Evolutionary conservation across 2,113 vertebrate species (phyloP).

Genomic region (Salminus brasiliensis): DNA sequence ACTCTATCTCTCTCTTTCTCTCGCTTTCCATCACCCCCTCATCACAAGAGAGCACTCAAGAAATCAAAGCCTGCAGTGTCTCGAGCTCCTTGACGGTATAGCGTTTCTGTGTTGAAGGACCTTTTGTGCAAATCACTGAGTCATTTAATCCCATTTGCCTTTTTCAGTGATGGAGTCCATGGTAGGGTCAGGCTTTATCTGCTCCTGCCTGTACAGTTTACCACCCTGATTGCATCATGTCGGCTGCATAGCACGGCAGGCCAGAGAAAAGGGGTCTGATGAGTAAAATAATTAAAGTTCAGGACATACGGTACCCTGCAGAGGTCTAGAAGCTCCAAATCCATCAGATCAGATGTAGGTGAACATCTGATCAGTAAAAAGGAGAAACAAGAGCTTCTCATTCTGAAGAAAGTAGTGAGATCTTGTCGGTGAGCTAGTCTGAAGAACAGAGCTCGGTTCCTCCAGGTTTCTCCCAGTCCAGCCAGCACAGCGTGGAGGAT

Average conservation of each 20-base stretch:
- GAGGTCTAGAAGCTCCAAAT: no score
- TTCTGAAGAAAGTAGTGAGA: no score
- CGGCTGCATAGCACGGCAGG: background rate
- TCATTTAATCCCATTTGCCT: conserved; percentile 12
- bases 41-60: conserved; percentile 46
- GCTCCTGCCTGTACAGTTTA: background rate
- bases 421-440: no score
- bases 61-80: conserved; percentile 37
- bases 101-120: background rate
- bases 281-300: background rate
- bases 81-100: background rate
- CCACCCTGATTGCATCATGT: background rate
- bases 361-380: no score
- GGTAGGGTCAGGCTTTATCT: background rate
- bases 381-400: no score
- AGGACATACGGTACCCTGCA: no score
- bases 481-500: no score
- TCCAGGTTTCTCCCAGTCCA: no score
- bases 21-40: background rate
- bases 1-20: background rate
- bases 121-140: background rate
- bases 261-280: background rate
- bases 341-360: no score
- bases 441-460: no score
- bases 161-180: background rate